Evolutionary conservation across 1,140 invertebrate genomes (phyloP).

Genomic region (Muscidifurax raptorellus): DNA sequence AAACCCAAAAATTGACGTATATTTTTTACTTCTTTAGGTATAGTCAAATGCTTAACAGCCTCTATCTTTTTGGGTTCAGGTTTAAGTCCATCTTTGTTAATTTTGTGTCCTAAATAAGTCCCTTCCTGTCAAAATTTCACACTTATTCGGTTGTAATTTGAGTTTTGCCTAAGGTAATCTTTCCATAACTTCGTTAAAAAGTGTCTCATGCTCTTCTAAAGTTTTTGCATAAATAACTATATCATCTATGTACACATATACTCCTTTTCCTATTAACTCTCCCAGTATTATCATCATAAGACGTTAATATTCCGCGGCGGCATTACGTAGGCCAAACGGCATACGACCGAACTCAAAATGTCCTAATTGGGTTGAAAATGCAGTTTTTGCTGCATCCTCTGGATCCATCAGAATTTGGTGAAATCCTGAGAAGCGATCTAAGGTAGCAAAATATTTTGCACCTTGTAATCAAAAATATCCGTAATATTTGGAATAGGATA

Average conservation of each 20-base stretch:
- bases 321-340: constrained; percentile 66
- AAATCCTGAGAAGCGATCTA: no score
- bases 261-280: constrained; percentile 60
- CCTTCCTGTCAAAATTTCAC: no score
- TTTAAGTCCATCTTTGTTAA: constrained; percentile 6
- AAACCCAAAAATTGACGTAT: constrained; percentile 20
- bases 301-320: constrained; percentile 66
- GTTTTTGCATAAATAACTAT: no score
- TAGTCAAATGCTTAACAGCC: background rate
- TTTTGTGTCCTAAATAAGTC: constrained; percentile 28
- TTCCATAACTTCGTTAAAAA: no score
- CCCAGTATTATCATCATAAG: constrained; percentile 66
- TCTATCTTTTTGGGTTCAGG: background rate
- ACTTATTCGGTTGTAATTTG: no score
- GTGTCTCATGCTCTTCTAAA: no score
- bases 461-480: constrained; percentile 67
- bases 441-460: no score
- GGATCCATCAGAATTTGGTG: no score
- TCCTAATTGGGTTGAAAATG: constrained; percentile 62
- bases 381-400: no score
- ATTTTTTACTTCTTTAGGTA: constrained; percentile 1
- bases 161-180: no score
- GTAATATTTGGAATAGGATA: constrained; percentile 77
- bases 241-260: constrained; percentile 71
- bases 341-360: constrained; percentile 65